phyloP scores from a whole-genome alignment of 2,797 vertebrate genomes.

The Agapornis canus region DNA sequence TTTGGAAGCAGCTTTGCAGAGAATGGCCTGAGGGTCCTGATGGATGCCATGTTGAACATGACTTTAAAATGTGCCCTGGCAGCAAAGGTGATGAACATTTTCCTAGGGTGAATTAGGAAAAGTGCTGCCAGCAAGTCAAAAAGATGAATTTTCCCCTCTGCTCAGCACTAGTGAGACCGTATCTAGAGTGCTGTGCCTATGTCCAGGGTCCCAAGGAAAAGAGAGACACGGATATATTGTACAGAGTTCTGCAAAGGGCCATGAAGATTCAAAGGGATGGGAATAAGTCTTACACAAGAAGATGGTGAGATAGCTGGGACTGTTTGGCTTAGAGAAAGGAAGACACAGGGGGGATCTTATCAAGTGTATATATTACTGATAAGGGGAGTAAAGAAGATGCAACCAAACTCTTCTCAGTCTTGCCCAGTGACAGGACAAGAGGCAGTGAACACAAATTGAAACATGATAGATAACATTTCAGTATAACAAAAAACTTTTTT shows the following conservation, averaged over 20 bases:
- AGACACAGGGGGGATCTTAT: neutral
- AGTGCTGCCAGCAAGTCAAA: neutral
- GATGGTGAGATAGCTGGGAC: neutral
- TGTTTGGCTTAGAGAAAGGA: neutral
- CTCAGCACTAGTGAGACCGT: neutral
- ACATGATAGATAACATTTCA: neutral
- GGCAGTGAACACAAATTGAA: neutral
- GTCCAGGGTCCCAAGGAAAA: neutral
- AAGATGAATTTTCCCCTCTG: neutral
- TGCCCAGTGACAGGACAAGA: neutral
- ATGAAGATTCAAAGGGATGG: neutral
- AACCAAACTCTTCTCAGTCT: neutral
- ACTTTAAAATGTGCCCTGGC: fast-evolving
- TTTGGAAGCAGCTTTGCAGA: neutral
- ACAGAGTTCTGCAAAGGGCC: neutral
- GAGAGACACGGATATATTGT: neutral
- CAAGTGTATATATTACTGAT: neutral
- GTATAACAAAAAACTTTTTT: neutral
- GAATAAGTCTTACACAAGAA: neutral
- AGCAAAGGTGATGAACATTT: neutral
- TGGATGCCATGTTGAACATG: neutral
- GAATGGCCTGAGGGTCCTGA: neutral
- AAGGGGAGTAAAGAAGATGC: neutral
- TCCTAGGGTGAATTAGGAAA: neutral
- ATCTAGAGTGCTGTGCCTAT: neutral